A percentile compares a stretch with the other conserved stretches of the same genome.
phyloP scores from a whole-genome alignment of 1,140 invertebrate genomes.

The Cryptotermes secundus region DNA sequence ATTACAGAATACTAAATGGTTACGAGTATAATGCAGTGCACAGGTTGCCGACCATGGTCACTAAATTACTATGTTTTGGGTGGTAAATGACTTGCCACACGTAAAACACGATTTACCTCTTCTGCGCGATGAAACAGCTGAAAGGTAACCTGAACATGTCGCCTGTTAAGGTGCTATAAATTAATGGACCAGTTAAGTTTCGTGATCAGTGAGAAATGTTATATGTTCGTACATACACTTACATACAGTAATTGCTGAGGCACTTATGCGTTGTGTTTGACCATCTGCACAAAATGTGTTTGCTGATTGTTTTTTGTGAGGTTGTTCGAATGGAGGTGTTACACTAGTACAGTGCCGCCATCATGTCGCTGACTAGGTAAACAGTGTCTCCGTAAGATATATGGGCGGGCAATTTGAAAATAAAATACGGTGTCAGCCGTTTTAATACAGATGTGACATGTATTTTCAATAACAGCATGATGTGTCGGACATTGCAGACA shows the following conservation, averaged over 20 bases:
- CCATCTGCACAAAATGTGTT: neutral
- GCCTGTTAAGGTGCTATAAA: constrained; percentile 1
- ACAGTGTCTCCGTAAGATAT: too few species aligned
- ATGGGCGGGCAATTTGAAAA: too few species aligned
- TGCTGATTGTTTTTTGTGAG: neutral
- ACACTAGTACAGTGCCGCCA: too few species aligned
- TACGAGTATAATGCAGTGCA: neutral
- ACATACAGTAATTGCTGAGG: neutral
- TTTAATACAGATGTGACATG: too few species aligned
- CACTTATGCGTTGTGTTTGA: neutral
- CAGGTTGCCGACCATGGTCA: neutral
- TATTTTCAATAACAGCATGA: too few species aligned
- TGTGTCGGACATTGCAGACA: too few species aligned
- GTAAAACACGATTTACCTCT: neutral
- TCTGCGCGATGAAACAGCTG: neutral
- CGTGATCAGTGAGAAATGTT: neutral
- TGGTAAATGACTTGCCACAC: neutral
- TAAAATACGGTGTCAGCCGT: too few species aligned
- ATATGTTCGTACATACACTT: neutral
- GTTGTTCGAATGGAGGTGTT: too few species aligned
- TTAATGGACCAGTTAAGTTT: neutral
- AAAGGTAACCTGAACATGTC: neutral
- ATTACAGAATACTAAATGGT: neutral
- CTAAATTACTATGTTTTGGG: neutral
- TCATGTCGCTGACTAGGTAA: too few species aligned